A percentile compares a stretch with the other conserved stretches of the same genome.
Evolutionary conservation across 2,113 vertebrate species (phyloP).

Genomic region (Myocastor coypus): DNA sequence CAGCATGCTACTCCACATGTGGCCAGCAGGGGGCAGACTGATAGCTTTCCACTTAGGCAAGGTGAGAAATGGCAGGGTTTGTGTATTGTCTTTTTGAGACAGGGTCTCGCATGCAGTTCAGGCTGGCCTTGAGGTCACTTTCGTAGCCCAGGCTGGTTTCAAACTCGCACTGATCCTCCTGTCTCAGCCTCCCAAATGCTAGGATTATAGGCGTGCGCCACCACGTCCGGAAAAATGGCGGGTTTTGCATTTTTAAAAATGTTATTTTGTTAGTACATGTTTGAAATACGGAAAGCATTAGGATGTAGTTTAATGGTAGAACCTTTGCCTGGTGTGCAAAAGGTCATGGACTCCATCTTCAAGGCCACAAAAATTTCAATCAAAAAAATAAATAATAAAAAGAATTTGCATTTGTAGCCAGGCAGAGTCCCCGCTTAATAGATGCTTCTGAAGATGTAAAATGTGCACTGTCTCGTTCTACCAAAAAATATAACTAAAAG

Average conservation of each 20-base stretch:
- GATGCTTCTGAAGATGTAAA: background rate
- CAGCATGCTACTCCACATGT: background rate
- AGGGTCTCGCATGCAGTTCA: too few species aligned
- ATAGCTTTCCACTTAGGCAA: background rate
- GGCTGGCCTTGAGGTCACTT: too few species aligned
- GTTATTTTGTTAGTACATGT: background rate
- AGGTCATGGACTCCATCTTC: background rate
- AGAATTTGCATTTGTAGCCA: background rate
- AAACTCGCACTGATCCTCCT: too few species aligned
- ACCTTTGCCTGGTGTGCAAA: background rate
- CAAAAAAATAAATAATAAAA: background rate
- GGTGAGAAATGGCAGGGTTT: background rate
- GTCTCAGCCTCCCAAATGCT: too few species aligned
- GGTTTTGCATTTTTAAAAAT: background rate
- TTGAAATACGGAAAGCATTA: background rate
- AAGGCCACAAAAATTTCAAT: background rate
- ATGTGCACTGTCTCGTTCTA: too few species aligned
- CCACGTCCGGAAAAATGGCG: too few species aligned
- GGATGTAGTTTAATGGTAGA: background rate
- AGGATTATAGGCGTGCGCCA: too few species aligned
- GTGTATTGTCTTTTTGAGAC: too few species aligned
- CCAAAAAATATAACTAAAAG: too few species aligned
- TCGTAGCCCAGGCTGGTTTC: too few species aligned
- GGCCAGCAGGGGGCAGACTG: conserved; percentile 22
- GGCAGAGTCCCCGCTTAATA: background rate